A percentile compares a stretch with the other conserved stretches of the same genome.
These are phyloP conservation scores for Notothenia coriiceps DNA, from an alignment of 2,113 vertebrate genomes.

Conservation along the genomic window DNA sequence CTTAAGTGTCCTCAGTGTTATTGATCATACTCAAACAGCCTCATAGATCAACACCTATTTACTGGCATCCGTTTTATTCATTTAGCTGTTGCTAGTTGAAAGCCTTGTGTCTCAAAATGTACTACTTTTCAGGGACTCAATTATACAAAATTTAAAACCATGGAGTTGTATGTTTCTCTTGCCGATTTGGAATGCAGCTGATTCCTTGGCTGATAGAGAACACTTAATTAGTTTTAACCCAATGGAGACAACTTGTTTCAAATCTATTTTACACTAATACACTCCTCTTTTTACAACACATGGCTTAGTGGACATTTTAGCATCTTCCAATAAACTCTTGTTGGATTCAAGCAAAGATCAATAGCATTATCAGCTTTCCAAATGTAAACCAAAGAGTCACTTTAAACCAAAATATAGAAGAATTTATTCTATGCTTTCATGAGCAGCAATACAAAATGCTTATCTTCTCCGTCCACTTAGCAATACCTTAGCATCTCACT, in stretches of 20 bases:
- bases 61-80: conserved; percentile 12
- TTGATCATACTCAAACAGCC: conserved; percentile 54
- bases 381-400: background rate
- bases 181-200: background rate
- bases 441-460: background rate
- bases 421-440: too few relatives aligned
- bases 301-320: background rate
- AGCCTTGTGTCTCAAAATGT: background rate
- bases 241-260: background rate
- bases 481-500: background rate
- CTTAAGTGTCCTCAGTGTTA: conserved; percentile 49
- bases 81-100: background rate
- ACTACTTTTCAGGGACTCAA: background rate
- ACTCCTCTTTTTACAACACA: background rate
- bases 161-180: background rate
- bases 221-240: background rate
- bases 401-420: background rate
- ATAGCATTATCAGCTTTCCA: background rate
- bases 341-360: background rate
- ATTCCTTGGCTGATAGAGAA: background rate
- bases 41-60: conserved; percentile 30
- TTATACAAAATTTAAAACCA: background rate
- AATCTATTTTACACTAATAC: background rate
- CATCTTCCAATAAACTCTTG: background rate
- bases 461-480: background rate